These are phyloP conservation scores for Enteromius mattozi DNA, from an alignment of 2,797 vertebrate species.

Conservation along the genomic window DNA sequence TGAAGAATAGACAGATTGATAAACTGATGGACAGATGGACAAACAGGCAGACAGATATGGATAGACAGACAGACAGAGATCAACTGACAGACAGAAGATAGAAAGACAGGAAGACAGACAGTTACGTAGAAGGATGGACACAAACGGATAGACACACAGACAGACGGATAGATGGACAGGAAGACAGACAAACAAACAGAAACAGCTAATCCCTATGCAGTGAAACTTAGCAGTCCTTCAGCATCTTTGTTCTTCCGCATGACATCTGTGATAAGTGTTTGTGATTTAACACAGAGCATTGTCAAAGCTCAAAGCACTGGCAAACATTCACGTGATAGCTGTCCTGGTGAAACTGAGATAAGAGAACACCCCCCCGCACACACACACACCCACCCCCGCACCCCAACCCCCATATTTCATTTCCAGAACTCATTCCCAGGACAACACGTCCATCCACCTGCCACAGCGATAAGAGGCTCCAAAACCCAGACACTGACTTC, in stretches of 20 bases:
- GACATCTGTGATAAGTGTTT: constrained; percentile 41
- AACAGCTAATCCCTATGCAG: background rate
- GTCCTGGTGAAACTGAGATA: constrained; percentile 56
- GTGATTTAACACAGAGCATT: constrained; percentile 28
- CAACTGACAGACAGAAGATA: background rate
- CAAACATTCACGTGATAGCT: constrained; percentile 18
- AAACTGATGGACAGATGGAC: too few relatives aligned
- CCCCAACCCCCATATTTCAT: constrained; percentile 19
- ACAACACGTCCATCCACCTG: constrained; percentile 47
- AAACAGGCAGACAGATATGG: too few relatives aligned
- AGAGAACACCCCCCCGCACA: constrained; percentile 7
- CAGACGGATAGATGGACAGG: background rate
- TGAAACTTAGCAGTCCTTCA: background rate
- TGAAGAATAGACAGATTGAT: background rate
- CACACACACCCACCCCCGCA: background rate
- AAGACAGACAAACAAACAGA: background rate
- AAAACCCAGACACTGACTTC: constrained; percentile 63
- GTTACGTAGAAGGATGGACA: rapidly evolving
- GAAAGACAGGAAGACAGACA: background rate
- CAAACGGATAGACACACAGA: background rate
- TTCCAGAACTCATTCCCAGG: constrained; percentile 39
- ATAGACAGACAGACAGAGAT: background rate
- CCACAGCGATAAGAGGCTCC: constrained; percentile 58
- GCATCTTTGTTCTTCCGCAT: constrained; percentile 13
- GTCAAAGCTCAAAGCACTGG: constrained; percentile 18